phyloP scores from a whole-genome alignment of 2,113 vertebrate genomes.

The Nesogale talazaci region DNA sequence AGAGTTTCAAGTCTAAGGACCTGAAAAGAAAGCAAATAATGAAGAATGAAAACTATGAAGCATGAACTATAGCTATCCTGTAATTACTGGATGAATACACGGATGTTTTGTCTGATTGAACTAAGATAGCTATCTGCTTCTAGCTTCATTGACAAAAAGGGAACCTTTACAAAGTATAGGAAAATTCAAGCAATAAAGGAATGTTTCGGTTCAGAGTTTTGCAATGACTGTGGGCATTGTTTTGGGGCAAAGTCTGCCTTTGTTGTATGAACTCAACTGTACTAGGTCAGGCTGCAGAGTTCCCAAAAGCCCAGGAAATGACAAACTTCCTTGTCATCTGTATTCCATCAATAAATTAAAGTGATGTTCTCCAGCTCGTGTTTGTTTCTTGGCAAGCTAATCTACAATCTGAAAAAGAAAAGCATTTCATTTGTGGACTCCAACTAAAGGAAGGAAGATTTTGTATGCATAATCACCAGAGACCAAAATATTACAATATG shows the following conservation, averaged over 20 bases:
- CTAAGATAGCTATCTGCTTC: slow-evolving; percentile 85
- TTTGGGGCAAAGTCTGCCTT: slow-evolving; percentile 85
- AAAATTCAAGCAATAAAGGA: slow-evolving; percentile 87
- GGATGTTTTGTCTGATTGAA: slow-evolving; percentile 89
- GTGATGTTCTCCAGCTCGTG: slow-evolving; percentile 89
- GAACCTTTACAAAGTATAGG: slow-evolving; percentile 89
- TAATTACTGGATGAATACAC: slow-evolving; percentile 89
- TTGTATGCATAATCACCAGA: slow-evolving; percentile 86
- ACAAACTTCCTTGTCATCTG: slow-evolving; percentile 90
- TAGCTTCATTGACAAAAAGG: slow-evolving; percentile 90
- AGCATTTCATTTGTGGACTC: slow-evolving; percentile 89
- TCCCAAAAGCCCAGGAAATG: slow-evolving; percentile 88
- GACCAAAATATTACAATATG: slow-evolving; percentile 89
- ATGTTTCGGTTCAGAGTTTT: slow-evolving; percentile 89
- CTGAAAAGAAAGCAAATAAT: slow-evolving; percentile 87
- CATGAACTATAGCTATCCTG: slow-evolving; percentile 86
- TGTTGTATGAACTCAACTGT: slow-evolving; percentile 87
- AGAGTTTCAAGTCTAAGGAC: slow-evolving; percentile 85
- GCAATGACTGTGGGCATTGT: slow-evolving; percentile 87
- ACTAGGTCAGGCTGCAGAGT: slow-evolving; percentile 85
- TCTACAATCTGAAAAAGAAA: slow-evolving; percentile 88
- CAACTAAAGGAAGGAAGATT: slow-evolving; percentile 88
- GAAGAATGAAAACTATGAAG: slow-evolving; percentile 89
- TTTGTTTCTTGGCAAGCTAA: slow-evolving; percentile 90
- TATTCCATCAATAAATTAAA: slow-evolving; percentile 92